These are phyloP conservation scores for Progne subis DNA, from an alignment of 2,113 vertebrate species.

Conservation along the genomic window DNA sequence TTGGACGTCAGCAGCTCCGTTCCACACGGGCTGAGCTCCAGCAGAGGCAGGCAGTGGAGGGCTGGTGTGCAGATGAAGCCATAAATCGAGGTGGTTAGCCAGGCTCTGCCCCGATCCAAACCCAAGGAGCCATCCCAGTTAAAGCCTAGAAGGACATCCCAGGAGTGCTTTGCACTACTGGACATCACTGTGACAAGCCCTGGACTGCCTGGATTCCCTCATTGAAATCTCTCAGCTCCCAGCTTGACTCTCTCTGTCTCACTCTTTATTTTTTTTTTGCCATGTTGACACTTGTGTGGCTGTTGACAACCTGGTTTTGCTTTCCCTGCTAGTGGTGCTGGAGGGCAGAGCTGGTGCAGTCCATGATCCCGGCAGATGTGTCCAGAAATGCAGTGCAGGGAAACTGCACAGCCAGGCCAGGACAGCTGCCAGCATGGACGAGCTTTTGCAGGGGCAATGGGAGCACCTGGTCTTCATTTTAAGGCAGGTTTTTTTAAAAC, in stretches of 20 bases:
- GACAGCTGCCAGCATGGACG: background rate
- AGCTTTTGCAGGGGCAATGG: background rate
- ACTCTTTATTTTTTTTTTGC: too few relatives aligned
- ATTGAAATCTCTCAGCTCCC: background rate
- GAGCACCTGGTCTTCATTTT: background rate
- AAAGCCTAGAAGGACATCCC: background rate
- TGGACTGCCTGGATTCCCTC: background rate
- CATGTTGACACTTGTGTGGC: background rate
- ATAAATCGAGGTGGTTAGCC: background rate
- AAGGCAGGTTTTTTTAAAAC: background rate
- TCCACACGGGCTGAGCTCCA: background rate
- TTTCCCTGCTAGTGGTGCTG: background rate
- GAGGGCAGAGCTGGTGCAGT: background rate
- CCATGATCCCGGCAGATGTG: background rate
- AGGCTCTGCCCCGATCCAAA: background rate
- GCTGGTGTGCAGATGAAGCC: background rate
- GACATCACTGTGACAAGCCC: fast-evolving
- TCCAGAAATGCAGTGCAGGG: background rate
- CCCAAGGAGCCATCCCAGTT: background rate
- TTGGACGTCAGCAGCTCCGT: fast-evolving
- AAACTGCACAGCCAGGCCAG: background rate
- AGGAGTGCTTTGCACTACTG: fast-evolving
- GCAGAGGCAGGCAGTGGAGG: background rate
- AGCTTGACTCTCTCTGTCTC: background rate
- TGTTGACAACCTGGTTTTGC: background rate